These are phyloP conservation scores for Turritopsis dohrnii DNA, from an alignment of 30 jellyfish, hydroid and myxozoan genomes.

Conservation along the genomic window DNA sequence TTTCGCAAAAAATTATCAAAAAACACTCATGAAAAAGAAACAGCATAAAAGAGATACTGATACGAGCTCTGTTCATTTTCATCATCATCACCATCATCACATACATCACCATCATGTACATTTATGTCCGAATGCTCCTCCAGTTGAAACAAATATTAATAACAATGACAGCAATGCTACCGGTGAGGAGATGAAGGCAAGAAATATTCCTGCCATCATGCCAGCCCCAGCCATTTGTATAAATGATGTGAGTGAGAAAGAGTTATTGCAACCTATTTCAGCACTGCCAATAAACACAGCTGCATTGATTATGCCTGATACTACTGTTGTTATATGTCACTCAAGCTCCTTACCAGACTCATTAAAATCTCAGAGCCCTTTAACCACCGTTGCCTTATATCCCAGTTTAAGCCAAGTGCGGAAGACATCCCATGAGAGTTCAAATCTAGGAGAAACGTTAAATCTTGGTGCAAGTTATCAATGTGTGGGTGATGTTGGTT, in stretches of 20 bases:
- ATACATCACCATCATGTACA: conserved; percentile 95
- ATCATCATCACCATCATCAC: conserved; percentile 98
- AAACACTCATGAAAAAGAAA: conserved; percentile 13
- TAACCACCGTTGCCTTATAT: conserved; percentile 74
- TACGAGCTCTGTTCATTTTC: conserved; percentile 72
- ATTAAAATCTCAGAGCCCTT: conserved; percentile 48
- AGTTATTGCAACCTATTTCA: conserved; percentile 22
- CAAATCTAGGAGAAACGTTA: background rate
- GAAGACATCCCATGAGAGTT: conserved; percentile 40
- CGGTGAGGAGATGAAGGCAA: background rate
- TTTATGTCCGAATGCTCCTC: conserved; percentile 35
- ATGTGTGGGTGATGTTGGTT: conserved; percentile 8
- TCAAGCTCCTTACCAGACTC: conserved; percentile 62
- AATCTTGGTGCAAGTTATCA: conserved; percentile 10
- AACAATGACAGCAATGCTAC: background rate
- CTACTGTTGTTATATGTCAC: conserved; percentile 81
- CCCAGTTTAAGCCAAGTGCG: conserved; percentile 53
- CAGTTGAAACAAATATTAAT: background rate
- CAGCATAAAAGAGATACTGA: conserved; percentile 24
- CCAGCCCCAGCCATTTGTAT: conserved; percentile 5
- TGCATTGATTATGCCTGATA: conserved; percentile 85
- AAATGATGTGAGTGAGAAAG: conserved; percentile 8
- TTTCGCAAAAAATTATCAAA: conserved; percentile 41
- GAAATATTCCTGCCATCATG: conserved; percentile 2
- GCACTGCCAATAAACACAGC: conserved; percentile 51